Conservation (phyloP, 2,888 invertebrate species). For the Subacronicta megacephala region DNA sequence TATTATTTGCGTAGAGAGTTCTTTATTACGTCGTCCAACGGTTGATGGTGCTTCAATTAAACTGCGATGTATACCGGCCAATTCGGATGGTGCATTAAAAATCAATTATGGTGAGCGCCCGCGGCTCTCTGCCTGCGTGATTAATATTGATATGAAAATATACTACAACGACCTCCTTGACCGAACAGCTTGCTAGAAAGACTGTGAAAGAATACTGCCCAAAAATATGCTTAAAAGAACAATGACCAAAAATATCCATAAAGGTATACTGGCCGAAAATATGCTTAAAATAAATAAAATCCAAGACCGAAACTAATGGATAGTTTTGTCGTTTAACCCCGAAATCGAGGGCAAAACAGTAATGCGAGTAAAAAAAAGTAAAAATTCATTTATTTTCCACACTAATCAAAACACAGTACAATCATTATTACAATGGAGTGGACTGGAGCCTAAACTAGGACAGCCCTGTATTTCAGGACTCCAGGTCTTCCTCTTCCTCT, state of each 20-base stretch:
- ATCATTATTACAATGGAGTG: too few species aligned
- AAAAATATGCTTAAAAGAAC: slow-evolving; percentile 1
- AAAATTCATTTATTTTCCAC: too few species aligned
- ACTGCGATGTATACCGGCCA: slow-evolving; percentile 42
- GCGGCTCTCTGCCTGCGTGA: slow-evolving; percentile 41
- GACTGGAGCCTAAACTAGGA: too few species aligned
- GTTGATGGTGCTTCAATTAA: slow-evolving; percentile 40
- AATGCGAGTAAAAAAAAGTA: too few species aligned
- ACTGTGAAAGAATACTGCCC: slow-evolving; percentile 4
- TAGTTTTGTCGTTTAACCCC: too few species aligned
- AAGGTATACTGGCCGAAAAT: slow-evolving; percentile 2
- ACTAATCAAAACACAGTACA: too few species aligned
- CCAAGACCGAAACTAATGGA: too few species aligned
- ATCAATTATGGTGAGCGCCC: slow-evolving; percentile 52
- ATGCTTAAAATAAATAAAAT: background rate
- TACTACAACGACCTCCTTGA: slow-evolving; percentile 40
- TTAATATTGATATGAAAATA: slow-evolving; percentile 51
- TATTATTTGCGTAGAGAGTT: slow-evolving; percentile 39
- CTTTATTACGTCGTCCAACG: slow-evolving; percentile 33
- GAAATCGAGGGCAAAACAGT: too few species aligned
- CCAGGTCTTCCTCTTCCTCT: too few species aligned
- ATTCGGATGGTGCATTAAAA: slow-evolving; percentile 54
- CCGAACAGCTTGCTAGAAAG: slow-evolving; percentile 20
- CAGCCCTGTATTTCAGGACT: too few species aligned
- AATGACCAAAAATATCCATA: background rate